Evolutionary conservation across 1,140 invertebrate species (phyloP), one percentile per base, ranked within the genome.

Genomic region (Galleria mellonella): DNA sequence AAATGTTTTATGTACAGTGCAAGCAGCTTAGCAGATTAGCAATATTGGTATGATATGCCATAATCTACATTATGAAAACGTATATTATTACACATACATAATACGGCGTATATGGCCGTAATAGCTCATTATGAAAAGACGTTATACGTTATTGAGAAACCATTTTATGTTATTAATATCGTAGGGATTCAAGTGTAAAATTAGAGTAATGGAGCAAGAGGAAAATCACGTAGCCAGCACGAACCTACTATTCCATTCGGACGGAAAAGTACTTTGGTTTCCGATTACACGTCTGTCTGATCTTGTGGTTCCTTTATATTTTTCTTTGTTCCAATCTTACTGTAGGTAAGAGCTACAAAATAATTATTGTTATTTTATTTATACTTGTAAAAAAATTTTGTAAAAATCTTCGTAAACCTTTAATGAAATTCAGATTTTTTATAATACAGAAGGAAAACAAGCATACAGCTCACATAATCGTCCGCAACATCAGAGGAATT

Each of bases 1-100:
- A 66, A 73, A 55, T 41, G 11, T 49, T 65, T 69, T 61, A 71
- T 56, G 53, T 57, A 46, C 36, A 32, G 32, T 59, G 53, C 53
- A 58, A 9, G 17, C 51, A 38, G 45, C 43, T 48, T 32, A 36
- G 43, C 38, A 48, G 56, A 55, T 62, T 59, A 69, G 31, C 43
- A 46, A 64, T 47, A 47, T 47, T 40, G 40, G 32, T 32, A 27
- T 30, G 39, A 49, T 52, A 52, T 38, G 49, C 43, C 10, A 13
- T 52, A 52, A 47, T 38, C 46, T 31, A 7, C 32, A 37, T 11
- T 41, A 37, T 46, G 29, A 40, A 14, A 40, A 47, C 17, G 27
- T 15, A 27, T 23, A 45, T 30, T 42, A 40, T 39, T 30, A 42
- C 9, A 40, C n/a, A 14, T 6, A 9, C 31, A 38, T 38, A 27